These are phyloP conservation scores for Euphydryas editha DNA, from an alignment of 2,888 invertebrate species.

Conservation along the genomic window DNA sequence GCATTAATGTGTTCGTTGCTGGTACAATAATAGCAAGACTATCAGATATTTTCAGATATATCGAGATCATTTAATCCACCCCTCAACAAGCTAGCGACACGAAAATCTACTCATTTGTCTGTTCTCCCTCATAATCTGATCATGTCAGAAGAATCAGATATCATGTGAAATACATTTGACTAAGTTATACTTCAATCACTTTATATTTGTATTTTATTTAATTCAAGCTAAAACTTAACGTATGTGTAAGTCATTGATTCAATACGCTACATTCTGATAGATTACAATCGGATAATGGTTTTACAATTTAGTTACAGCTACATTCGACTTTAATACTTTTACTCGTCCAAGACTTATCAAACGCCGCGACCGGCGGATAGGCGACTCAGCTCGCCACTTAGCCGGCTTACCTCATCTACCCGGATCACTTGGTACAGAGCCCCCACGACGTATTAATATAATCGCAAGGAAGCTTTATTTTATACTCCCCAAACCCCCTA, in stretches of 20 bases:
- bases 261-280: background rate
- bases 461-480: constrained; percentile 80
- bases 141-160: constrained; percentile 75
- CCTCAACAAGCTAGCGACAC: constrained; percentile 52
- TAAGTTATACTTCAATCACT: constrained; percentile 33
- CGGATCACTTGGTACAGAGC: constrained; percentile 66
- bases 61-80: constrained; percentile 62
- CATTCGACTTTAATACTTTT: constrained; percentile 22
- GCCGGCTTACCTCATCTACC: constrained; percentile 68
- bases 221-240: background rate
- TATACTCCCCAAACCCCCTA: constrained; percentile 67
- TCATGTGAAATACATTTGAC: constrained; percentile 77
- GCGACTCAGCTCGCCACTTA: constrained; percentile 58
- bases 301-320: background rate
- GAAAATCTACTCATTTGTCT: constrained; percentile 78
- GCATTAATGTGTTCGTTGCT: background rate
- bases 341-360: constrained; percentile 30
- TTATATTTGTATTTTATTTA: background rate
- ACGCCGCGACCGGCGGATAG: constrained; percentile 41
- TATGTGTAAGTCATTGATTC: background rate
- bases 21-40: constrained; percentile 25
- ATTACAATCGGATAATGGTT: constrained; percentile 14
- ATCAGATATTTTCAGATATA: constrained; percentile 40
- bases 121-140: constrained; percentile 60
- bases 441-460: constrained; percentile 78